These are phyloP conservation scores for Gallinago undulata DNA, from an alignment of 2,113 vertebrate genomes.

Conservation along the genomic window DNA sequence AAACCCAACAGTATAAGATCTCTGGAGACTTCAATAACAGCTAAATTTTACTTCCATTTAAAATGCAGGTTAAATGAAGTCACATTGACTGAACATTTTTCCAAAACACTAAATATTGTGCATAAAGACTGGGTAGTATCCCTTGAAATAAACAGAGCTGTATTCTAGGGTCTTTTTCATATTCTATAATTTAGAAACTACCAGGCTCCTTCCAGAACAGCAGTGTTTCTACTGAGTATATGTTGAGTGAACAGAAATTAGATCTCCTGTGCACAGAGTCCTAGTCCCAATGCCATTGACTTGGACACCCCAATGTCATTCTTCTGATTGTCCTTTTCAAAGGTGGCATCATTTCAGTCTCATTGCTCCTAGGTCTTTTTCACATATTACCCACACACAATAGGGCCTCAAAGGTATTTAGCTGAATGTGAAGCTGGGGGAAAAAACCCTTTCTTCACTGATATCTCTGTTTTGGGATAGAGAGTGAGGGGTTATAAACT, in stretches of 20 bases:
- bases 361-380: not conserved
- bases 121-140: not conserved
- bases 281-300: not conserved
- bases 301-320: not conserved
- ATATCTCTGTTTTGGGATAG: not conserved
- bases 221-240: not conserved
- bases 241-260: not conserved
- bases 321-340: not conserved
- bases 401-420: not conserved
- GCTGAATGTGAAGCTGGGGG: not conserved
- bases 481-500: not conserved
- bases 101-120: not conserved
- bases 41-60: not conserved
- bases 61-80: not conserved
- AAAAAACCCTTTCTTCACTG: not conserved
- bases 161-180: not conserved
- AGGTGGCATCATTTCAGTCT: not conserved
- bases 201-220: not conserved
- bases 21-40: not conserved
- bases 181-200: not conserved
- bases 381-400: not conserved
- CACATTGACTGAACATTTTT: not conserved
- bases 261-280: not conserved
- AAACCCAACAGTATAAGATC: not conserved
- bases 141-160: not conserved